phyloP scores from a whole-genome alignment of 1,140 invertebrate genomes.

The Apis cerana region DNA sequence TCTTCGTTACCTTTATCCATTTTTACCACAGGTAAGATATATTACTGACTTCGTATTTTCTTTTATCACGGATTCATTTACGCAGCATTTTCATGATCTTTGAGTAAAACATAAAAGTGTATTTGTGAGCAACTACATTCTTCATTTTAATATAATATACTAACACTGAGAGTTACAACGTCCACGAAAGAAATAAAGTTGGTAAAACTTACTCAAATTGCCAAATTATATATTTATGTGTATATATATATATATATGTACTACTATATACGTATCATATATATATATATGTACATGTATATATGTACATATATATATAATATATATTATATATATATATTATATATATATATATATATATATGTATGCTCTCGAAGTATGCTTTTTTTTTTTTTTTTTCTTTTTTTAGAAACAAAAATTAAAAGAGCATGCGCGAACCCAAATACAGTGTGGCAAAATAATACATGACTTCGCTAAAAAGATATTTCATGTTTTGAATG shows the following conservation, averaged over 20 bases:
- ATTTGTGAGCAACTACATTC: slow-evolving; percentile 43
- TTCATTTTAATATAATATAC: slow-evolving; percentile 33
- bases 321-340: too few relatives aligned
- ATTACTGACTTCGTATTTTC: neutral
- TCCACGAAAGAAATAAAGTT: slow-evolving; percentile 48
- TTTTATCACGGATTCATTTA: slow-evolving; percentile 23
- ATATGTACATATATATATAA: too few relatives aligned
- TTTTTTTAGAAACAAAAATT: slow-evolving; percentile 45
- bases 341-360: too few relatives aligned
- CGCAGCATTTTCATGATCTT: slow-evolving; percentile 53
- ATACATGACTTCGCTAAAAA: slow-evolving; percentile 43
- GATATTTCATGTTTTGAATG: slow-evolving; percentile 2
- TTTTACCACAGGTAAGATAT: slow-evolving; percentile 27
- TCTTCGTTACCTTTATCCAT: slow-evolving; percentile 37
- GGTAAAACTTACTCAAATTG: slow-evolving; percentile 31
- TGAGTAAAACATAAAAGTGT: slow-evolving; percentile 47
- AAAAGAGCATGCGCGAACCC: slow-evolving; percentile 46
- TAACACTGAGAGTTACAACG: slow-evolving; percentile 43
- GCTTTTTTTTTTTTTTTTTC: slow-evolving; percentile 12
- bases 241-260: slow-evolving; percentile 5
- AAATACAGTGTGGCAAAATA: slow-evolving; percentile 67
- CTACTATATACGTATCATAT: too few relatives aligned
- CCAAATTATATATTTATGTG: slow-evolving; percentile 45
- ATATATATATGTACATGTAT: too few relatives aligned
- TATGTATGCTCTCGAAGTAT: slow-evolving; percentile 45